Percentiles rank a stretch among this genome's conserved stretches.
phyloP scores from a whole-genome alignment of 2,797 vertebrate species.

The Chaetophractus vellerosus region DNA sequence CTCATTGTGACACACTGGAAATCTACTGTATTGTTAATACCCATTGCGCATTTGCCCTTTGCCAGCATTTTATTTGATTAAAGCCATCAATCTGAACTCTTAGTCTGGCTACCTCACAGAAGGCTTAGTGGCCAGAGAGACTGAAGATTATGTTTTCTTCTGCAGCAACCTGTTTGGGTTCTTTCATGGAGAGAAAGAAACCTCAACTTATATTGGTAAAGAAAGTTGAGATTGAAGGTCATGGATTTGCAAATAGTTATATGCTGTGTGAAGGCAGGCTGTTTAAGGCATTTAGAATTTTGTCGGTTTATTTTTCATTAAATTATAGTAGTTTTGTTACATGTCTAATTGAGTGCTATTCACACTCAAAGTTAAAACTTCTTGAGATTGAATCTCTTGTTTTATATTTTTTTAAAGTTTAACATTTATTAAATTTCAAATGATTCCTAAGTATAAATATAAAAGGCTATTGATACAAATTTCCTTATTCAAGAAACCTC shows the following conservation, averaged over 20 bases:
- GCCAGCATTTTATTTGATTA: constrained; percentile 75
- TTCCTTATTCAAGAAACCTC: constrained; percentile 26
- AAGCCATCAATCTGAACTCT: constrained; percentile 69
- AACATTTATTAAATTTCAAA: constrained; percentile 56
- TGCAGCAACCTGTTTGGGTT: constrained; percentile 34
- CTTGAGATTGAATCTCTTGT: constrained; percentile 46
- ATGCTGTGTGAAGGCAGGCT: not conserved
- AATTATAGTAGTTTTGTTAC: not conserved
- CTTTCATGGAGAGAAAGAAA: constrained; percentile 60
- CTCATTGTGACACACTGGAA: constrained; percentile 4
- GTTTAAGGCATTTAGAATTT: constrained; percentile 52
- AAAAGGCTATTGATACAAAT: not conserved
- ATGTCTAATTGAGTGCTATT: not conserved
- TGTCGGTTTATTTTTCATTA: constrained; percentile 58
- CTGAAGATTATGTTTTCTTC: constrained; percentile 52
- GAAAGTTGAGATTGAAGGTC: constrained; percentile 49
- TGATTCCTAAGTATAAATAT: constrained; percentile 57
- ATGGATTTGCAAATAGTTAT: not conserved
- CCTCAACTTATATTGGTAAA: constrained; percentile 40
- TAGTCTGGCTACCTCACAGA: constrained; percentile 37
- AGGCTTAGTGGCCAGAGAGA: not conserved
- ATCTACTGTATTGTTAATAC: constrained; percentile 21
- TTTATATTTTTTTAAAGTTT: constrained; percentile 35
- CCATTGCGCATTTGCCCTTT: constrained; percentile 26
- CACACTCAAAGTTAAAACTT: not conserved